These are phyloP conservation scores for Zophobas morio DNA, from an alignment of 1,140 invertebrate species.

Conservation along the genomic window DNA sequence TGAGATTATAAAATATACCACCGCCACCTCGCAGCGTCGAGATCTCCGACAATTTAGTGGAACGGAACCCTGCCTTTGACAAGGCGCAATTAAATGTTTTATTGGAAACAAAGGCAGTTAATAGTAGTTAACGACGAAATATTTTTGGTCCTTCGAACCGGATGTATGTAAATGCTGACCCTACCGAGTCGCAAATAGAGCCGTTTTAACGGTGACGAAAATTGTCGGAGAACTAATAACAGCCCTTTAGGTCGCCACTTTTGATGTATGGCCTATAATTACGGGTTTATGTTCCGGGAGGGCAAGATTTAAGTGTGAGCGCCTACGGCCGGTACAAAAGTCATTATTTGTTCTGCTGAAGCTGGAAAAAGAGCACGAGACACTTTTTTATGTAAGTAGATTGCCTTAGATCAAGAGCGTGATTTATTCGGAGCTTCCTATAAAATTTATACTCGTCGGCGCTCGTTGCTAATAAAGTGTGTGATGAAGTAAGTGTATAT, in stretches of 20 bases:
- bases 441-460: constrained; percentile 32
- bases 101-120: background rate
- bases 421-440: constrained; percentile 26
- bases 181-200: constrained; percentile 21
- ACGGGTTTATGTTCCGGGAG: constrained; percentile 37
- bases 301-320: constrained; percentile 18
- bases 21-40: background rate
- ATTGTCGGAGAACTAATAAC: constrained; percentile 31
- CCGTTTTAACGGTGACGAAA: constrained; percentile 33
- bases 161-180: constrained; percentile 20
- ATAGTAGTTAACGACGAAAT: background rate
- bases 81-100: constrained; percentile 9
- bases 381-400: constrained; percentile 20
- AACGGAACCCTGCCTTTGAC: constrained; percentile 1
- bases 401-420: constrained; percentile 3
- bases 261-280: constrained; percentile 42
- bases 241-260: constrained; percentile 22
- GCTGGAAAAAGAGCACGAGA: constrained; percentile 7
- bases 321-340: constrained; percentile 1
- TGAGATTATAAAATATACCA: constrained; percentile 38
- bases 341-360: constrained; percentile 18
- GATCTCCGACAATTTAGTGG: background rate
- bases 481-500: constrained; percentile 38
- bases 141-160: constrained; percentile 13
- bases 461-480: constrained; percentile 37